Base-by-base conservation (phyloP, 1,140 invertebrate genomes). In the Dolichoris vasculosae region DNA sequence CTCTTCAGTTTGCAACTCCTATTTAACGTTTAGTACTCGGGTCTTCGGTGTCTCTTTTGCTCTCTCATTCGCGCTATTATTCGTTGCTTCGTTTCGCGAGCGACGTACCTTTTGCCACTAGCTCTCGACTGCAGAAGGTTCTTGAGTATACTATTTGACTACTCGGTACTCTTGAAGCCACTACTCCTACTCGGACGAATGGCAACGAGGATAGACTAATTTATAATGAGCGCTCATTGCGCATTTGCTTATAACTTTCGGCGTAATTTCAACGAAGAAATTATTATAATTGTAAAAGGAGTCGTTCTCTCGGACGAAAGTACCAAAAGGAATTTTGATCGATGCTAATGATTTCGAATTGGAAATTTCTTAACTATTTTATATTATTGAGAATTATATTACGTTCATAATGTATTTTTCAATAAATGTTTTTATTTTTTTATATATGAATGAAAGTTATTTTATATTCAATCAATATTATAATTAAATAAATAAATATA, bases 1-100 rank as follows among this genome's bases (percentile, higher is more conserved):
- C 55, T 48, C 84, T 82, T 86, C 73, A 82, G 84, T 78, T 82
- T 30, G 40, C 32, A 67, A 78, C 26, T 86, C 35, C 71, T 82
- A 86, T 78, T 86, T 86, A 82, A 59, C 73, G 82, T 86, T 86
- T 80, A 77, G 73, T 78, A 15, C 80, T 88, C 80, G 86, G 88
- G 81, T 76, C 64, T 35, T 59, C 40, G 38, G 48, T 23, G 38
- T 86, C 83, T 69, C 32, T 73, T 63, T 79, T 48, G 43, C 48
- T 35, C 38, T 35, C 43, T 20, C 77, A 6, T 13, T 51, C 46
- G 30, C 69, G 20, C 51, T 9, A 15, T 51, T 51, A 51, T 17
- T 17, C 48, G 48, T 51, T 51, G 55, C 55, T 59, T 59, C 55
- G 26, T 59, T 59, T 26, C 55, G 26, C 55, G 23, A 26, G 20